Conservation (phyloP, 1,140 invertebrate genomes). For the Drosophila sechellia region DNA sequence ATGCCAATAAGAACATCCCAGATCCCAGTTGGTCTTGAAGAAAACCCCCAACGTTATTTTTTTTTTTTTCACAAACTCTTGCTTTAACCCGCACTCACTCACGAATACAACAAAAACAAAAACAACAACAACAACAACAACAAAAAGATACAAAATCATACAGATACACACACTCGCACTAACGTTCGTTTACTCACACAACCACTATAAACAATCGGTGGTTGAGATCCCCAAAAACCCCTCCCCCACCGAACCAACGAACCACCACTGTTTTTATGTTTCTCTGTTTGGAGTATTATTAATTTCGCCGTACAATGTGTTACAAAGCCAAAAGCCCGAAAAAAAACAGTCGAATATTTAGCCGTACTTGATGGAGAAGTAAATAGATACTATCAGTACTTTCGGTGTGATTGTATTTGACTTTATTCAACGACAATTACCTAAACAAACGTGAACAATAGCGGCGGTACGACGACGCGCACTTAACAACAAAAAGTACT, state of each 20-base stretch:
- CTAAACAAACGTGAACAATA: slow-evolving; percentile 34
- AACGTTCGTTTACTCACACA: slow-evolving; percentile 2
- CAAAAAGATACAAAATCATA: slow-evolving; percentile 13
- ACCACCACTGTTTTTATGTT: slow-evolving; percentile 10
- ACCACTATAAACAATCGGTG: slow-evolving; percentile 9
- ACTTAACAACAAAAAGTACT: slow-evolving; percentile 44
- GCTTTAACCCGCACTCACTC: slow-evolving; percentile 1
- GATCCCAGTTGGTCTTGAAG: slow-evolving; percentile 27
- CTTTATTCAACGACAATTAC: slow-evolving; percentile 11
- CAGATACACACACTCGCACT: slow-evolving; percentile 1
- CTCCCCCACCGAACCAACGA: background rate
- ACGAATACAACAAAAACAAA: background rate
- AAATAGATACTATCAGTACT: slow-evolving; percentile 9
- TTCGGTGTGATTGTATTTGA: slow-evolving; percentile 1
- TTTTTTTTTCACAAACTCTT: slow-evolving; percentile 10
- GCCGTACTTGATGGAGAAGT: slow-evolving; percentile 10
- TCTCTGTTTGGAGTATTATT: slow-evolving; percentile 23
- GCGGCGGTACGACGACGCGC: slow-evolving; percentile 37
- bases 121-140: background rate
- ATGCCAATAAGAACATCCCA: slow-evolving; percentile 44
- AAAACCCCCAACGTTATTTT: slow-evolving; percentile 12
- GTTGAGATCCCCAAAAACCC: slow-evolving; percentile 17
- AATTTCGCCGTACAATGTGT: slow-evolving; percentile 26
- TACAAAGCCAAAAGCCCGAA: background rate
- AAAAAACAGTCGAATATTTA: slow-evolving; percentile 10